Base-by-base conservation (phyloP, 1,140 invertebrate genomes). In the Tribolium castaneum region DNA sequence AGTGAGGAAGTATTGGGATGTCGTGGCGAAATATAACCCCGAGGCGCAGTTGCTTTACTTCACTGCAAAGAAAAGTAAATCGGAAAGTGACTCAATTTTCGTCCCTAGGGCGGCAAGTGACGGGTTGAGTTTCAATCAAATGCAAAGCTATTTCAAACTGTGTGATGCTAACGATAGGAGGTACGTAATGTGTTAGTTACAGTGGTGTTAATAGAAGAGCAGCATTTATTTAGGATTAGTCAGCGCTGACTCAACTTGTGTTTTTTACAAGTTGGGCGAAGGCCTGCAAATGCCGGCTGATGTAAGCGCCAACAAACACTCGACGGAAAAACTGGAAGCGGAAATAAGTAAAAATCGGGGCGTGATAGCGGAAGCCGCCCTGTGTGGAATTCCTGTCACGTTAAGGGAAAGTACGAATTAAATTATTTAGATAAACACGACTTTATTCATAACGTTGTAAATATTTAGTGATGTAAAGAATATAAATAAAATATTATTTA, bases 1-100 rank as follows among this genome's bases (percentile, higher is more conserved):
- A 84, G 83, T 84, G 1, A 84, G 82, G 66, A 79, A 77, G 70
- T 85, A 85, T 34, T 82, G 80, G 76, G 77, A 82, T 71, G 80
- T 83, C 7, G 49, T 78, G 13, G 83, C 83, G 35, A 62, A 54
- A 12, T 83, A 75, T 52, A 70, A 82, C n/a, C 3, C 51, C n/a
- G 34, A 50, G 6, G 49, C 81, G 9, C 34, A 77, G 35, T 80
- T 79, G 16, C 74, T 83, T 10, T 80, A 82, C 52, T 76, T 85
- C 12, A 79, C 73, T 12, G 84, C 78, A 0, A 83, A 80, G 25
- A 82, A 79, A 72, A 78, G 59, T 3, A 79, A 81, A 72, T 72
- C 45, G 4, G 51, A 78, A 9, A 39, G 59, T 16, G 7, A 12
- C 14, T 62, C 54, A 25, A 49, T 80, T 13, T 85, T 84, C 73